Base-by-base conservation (phyloP, 2,113 vertebrate species). In the Lepus americanus region DNA sequence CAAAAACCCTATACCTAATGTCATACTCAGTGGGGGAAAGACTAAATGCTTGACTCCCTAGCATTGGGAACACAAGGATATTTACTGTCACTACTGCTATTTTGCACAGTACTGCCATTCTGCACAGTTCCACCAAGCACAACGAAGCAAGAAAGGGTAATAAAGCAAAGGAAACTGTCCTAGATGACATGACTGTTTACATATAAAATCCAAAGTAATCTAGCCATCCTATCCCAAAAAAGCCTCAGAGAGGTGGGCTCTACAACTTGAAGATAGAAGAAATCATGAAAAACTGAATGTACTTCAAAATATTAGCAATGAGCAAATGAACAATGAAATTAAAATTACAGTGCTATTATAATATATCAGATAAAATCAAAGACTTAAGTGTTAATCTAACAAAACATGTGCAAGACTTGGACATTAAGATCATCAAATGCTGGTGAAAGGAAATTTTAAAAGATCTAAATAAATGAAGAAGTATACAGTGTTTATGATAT, bases 331-430 rank as follows among this genome's bases (percentile, higher is more conserved):
- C 81, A 91, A 31, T 14, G 86, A 92, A 76, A 67, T 6, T 72
- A 69, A 36, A 86, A 74, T 39, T 70, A 81, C 16, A 77, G 44
- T 49, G 49, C 49, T 29, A 74, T 39, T 69, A 67, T 80, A 33
- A n/a, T 33, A 5, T 61, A 66, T 86, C 73, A 86, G 59, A 27
- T 70, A 92, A 95, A 86, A 80, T 81, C 0, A 93, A 95, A 86
- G 67, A 80, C 14, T 51, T 67, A 59, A 8, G 7, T 36, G 22
- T 39, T 64, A 94, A 83, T 82, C 17, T 55, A 70, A 76, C 27
- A 73, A 66, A 85, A n/a, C 12, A 72, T 33, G 2, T 53, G 59
- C 3, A 70, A 31, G 33, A 70, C 17, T 27, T 49, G 6, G 4
- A 59, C 25, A 16, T 33, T 76, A 23, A 76, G 73, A 73, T 27